phyloP scores from a whole-genome alignment of 2,888 invertebrate genomes.

The Heliconius aoede region DNA sequence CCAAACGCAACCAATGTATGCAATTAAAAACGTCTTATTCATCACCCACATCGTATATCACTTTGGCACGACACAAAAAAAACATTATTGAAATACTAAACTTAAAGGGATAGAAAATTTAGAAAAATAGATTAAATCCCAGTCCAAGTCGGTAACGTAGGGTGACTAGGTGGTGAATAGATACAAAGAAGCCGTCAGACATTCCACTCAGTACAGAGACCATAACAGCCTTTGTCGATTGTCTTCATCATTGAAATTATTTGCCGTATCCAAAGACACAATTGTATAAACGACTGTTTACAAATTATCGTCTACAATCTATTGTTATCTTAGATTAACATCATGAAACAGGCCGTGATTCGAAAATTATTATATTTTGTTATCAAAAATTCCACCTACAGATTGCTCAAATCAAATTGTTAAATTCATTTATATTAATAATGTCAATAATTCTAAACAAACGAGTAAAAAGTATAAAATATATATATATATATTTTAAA shows the following conservation, averaged over 20 bases:
- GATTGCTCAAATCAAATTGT: not conserved
- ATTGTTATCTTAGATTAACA: slow-evolving; percentile 66
- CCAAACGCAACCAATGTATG: slow-evolving; percentile 26
- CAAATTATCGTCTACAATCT: slow-evolving; percentile 76
- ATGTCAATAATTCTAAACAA: no score
- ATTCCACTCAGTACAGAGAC: slow-evolving; percentile 65
- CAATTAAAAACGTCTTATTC: slow-evolving; percentile 51
- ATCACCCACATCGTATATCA: slow-evolving; percentile 58
- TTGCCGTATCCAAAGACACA: slow-evolving; percentile 63
- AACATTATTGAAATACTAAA: slow-evolving; percentile 17
- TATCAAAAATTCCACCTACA: slow-evolving; percentile 39
- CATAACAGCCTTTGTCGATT: slow-evolving; percentile 76
- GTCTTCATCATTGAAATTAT: slow-evolving; percentile 61
- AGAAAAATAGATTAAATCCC: not conserved
- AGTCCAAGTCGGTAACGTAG: not conserved
- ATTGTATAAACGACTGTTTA: slow-evolving; percentile 76
- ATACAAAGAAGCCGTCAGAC: slow-evolving; percentile 55
- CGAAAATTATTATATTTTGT: slow-evolving; percentile 42
- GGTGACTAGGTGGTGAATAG: slow-evolving; percentile 17
- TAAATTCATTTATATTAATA: not conserved
- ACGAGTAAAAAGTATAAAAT: no score
- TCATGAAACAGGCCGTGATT: slow-evolving; percentile 55
- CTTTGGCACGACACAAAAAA: slow-evolving; percentile 36
- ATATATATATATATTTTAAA: no score
- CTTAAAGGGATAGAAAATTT: slow-evolving; percentile 8